A percentile compares a stretch with the other conserved stretches of the same genome.
Conservation (phyloP, 2,888 invertebrate species). For the Falcaria lacertinaria region DNA sequence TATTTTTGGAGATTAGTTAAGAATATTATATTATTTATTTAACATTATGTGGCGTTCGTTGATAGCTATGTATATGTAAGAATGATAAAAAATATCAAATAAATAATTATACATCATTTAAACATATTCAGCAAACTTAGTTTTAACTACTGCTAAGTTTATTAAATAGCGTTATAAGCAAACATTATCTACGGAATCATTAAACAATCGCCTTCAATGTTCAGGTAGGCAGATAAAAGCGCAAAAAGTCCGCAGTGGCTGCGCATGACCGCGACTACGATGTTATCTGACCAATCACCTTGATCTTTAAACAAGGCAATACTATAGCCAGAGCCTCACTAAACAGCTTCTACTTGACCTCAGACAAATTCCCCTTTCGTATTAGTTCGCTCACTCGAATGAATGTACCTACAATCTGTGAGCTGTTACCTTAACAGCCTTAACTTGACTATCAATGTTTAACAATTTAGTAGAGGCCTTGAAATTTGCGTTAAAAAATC, state of each 20-base stretch:
- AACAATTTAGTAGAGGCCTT: not conserved
- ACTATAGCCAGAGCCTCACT: constrained; percentile 21
- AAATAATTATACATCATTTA: no score
- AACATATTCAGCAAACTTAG: no score
- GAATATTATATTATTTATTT: no score
- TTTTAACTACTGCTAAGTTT: no score
- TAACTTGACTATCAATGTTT: not conserved
- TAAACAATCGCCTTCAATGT: not conserved
- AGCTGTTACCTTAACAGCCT: not conserved
- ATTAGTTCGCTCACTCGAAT: constrained; percentile 7
- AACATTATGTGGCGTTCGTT: no score
- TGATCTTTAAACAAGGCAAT: constrained; percentile 51
- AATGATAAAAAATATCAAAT: no score
- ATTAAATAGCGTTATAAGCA: no score
- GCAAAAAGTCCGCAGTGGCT: not conserved
- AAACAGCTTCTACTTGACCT: constrained; percentile 35
- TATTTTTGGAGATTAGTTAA: no score
- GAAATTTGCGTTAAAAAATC: no score
- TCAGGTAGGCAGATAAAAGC: not conserved
- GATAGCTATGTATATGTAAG: no score
- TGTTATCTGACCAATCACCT: constrained; percentile 48
- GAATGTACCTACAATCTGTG: constrained; percentile 2
- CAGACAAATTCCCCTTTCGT: constrained; percentile 25
- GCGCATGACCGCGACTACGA: constrained; percentile 11
- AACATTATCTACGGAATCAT: constrained; percentile 11